Evolutionary conservation across 2,113 vertebrate species (phyloP), one percentile per base, ranked within the genome.

Genomic region (Opisthocomus hoazin): DNA sequence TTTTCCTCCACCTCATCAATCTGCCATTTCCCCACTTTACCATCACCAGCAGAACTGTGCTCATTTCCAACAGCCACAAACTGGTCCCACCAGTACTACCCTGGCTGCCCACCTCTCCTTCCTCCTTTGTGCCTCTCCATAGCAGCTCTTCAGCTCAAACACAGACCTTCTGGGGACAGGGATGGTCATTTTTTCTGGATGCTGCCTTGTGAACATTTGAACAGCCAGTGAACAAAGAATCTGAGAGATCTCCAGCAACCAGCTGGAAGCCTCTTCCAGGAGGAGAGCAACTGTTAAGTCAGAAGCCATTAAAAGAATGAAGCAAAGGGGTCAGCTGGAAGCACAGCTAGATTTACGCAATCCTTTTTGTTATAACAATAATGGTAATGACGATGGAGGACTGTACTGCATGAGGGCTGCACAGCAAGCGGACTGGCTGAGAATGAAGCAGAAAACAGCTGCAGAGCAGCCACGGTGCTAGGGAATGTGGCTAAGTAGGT

Each of bases 321-420:
- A 95, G 91, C 20, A 80, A 90, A 11, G 56, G 76, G 66, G 79
- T 66, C 50, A 12, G 81, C 84, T 94, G 85, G 79, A 95, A 94
- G 87, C n/a, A 20, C 9, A 27, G n/a, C 81, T 83, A 84, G 83
- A 97, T 96, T 96, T 88, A 94, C 76, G 89, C 87, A 84, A 79
- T 84, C 61, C 68, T 79, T 70, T 94, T 96, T 96, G 84, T 95
- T 96, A 73, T 39, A 90, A 92, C 78, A 94, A 83, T 87, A 97
- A 94, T 24, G 57, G 70, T 41, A 90, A 80, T 58, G 83, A 92
- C 61, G 89, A 90, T 60, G 70, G 60, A 93, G 65, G 80, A 89
- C 41, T 64, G 85, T 27, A 41, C 53, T 26, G 58, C 48, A 12
- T 3, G 11, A 93, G 79, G 66, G 61, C 94, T 91, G 53, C 57